Base-by-base conservation (phyloP, 2,113 vertebrate species). In the Hirundichthys speculiger region DNA sequence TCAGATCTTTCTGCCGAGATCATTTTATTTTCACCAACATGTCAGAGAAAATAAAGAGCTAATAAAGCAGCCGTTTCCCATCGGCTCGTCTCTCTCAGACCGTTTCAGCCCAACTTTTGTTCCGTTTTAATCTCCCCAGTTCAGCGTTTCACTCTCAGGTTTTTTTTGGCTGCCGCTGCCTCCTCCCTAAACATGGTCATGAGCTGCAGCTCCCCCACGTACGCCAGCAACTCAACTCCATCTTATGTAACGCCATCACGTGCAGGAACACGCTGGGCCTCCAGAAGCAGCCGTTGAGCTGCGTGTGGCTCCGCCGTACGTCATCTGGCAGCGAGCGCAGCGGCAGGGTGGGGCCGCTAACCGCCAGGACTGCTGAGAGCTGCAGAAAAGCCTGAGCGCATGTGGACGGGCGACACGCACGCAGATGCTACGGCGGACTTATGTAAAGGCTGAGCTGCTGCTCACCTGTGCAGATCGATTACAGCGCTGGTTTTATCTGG, bases 221-320 rank as follows among this genome's bases (percentile, higher is more conserved):
- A 46, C 65, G 42, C 40, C 43, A 52, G 77, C 30, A 75, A 78
- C 73, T 21, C 12, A 39, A 83, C 72, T 66, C 49, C 51, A 13
- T 39, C 45, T 82, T 85, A 72, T 53, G 19, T 74, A 83, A 83
- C 61, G 52, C 22, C 45, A 18, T 18, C 49, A 45, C 9, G 7
- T 47, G 57, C 19, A n/a, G 13, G 56, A 14, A 56, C 57, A 34
- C 45, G 46, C 56, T 18, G 21, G 10, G n/a, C 21, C 25, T 46
- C 50, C 14, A 20, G 1, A 9, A 15, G 64, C 55, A 55, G 49
- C 27, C 8, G 63, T 34, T 55, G 7, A 50, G 25, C 51, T 1
- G 5, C 18, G 9, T 13, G 21, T 14, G 45, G 76, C 75, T 69
- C 67, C 48, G 42, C 25, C 19, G 50, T 13, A 59, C 19, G 72